Evolutionary conservation across 92 coral and sea anemone species (phyloP), one percentile per base, ranked within the genome.

Genomic region (Palythoa grandis): DNA sequence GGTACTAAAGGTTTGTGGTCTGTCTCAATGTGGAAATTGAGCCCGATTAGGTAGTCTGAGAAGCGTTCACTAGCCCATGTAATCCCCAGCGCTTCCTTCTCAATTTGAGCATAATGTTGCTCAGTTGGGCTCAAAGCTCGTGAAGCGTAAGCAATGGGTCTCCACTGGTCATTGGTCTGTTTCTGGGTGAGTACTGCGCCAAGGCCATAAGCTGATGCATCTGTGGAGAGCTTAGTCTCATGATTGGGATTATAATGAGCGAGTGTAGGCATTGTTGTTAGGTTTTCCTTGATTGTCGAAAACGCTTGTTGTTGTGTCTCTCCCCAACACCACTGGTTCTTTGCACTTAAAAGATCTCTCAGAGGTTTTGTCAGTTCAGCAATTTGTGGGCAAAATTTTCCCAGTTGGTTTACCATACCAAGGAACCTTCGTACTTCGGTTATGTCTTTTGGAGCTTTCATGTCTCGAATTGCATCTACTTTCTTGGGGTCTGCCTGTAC

Each of bases 61-160:
- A 89, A 90, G 61, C 83, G 70, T 29, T 92, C 92, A 70, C 94
- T 70, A 29, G 94, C 89, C 92, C 89, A 87, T 12, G 93, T 90
- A 9, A 87, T 83, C 13, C 52, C 91, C 25, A 84, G 74, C 7
- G 92, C 87, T 53, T 89, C 91, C 53, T 87, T 90, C 67, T 90
- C 93, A 19, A 87, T 86, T 52, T 92, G 95, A 11, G 88, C 89
- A 35, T 87, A 29, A 29, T 1, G 87, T 17, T 4, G 0, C 88
- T 24, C 66, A 70, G 91, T 67, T 22, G 70, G 71, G 65, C 86
- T 72, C 89, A 79, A 16, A 15, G 87, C 56, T 74, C 91, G 70
- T 48, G 91, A 87, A 77, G 80, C 61, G 74, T 83, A 87, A 15
- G 91, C 91, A 1, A 87, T 87, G 11, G 88, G 91, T 11, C 83